These are phyloP conservation scores for Cuniculus paca DNA, from an alignment of 2,797 vertebrate genomes.

Conservation along the genomic window DNA sequence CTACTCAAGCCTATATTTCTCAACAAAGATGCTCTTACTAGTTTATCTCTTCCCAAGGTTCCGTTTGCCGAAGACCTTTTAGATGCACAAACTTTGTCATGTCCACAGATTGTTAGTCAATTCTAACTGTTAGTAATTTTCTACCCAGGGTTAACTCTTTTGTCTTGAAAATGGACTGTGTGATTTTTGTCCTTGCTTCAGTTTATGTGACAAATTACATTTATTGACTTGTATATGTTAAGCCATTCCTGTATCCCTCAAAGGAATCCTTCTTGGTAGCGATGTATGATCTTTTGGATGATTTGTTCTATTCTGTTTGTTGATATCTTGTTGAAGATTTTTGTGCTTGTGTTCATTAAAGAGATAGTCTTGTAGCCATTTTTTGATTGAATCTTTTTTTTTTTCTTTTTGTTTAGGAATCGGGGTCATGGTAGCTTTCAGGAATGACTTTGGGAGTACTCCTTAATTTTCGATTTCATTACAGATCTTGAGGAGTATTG, in stretches of 20 bases:
- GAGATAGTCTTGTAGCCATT: background rate
- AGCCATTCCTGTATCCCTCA: background rate
- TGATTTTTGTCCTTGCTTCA: background rate
- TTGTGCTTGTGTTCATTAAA: background rate
- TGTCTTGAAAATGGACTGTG: background rate
- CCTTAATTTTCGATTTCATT: background rate
- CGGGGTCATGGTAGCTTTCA: background rate
- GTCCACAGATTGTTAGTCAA: background rate
- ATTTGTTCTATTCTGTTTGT: background rate
- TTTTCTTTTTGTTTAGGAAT: background rate
- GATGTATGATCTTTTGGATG: background rate
- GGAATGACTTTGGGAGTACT: background rate
- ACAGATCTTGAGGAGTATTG: background rate
- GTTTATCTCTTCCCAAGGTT: background rate
- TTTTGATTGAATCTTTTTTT: background rate
- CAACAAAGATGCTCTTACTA: background rate
- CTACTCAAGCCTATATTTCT: background rate
- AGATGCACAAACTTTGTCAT: background rate
- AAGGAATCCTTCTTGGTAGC: background rate
- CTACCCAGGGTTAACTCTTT: background rate
- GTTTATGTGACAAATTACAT: background rate
- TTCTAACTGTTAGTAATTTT: background rate
- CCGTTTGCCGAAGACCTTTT: background rate
- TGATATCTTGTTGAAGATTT: background rate
- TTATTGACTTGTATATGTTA: background rate